Percentiles rank a stretch among this genome's conserved stretches.
These are phyloP conservation scores for Microdon myrmicae DNA, from an alignment of 2,888 invertebrate species.

Conservation along the genomic window DNA sequence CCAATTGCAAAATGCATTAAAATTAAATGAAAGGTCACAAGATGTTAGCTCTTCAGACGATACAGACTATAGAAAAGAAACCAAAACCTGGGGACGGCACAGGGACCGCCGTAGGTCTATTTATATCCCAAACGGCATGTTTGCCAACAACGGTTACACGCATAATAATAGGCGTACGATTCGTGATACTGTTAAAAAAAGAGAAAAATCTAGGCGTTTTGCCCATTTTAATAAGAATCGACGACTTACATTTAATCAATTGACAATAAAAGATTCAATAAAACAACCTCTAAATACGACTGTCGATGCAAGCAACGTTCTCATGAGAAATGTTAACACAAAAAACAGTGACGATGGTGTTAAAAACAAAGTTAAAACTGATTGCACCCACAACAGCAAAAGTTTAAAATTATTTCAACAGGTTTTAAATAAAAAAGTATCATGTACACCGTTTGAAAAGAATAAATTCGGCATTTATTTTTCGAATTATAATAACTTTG, in stretches of 20 bases:
- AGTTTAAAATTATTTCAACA: constrained; percentile 56
- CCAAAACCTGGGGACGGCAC: constrained; percentile 4
- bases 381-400: neutral
- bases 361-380: neutral
- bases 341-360: neutral
- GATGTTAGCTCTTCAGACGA: constrained; percentile 39
- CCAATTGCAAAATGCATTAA: constrained; percentile 6
- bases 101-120: constrained; percentile 53
- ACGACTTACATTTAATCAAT: constrained; percentile 22
- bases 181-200: constrained; percentile 52
- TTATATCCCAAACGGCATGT: constrained; percentile 55
- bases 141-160: constrained; percentile 53
- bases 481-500: constrained; percentile 17
- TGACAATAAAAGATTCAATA: constrained; percentile 24
- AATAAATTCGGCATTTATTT: constrained; percentile 46
- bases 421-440: constrained; percentile 56
- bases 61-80: constrained; percentile 1
- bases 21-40: constrained; percentile 22
- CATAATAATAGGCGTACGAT: constrained; percentile 35
- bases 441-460: constrained; percentile 60
- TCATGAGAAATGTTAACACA: neutral
- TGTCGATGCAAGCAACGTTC: constrained; percentile 3
- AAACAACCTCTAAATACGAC: neutral
- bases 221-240: constrained; percentile 55
- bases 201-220: constrained; percentile 54